Conservation (phyloP, 2,888 invertebrate genomes). For the Drosophila longiperda region DNA sequence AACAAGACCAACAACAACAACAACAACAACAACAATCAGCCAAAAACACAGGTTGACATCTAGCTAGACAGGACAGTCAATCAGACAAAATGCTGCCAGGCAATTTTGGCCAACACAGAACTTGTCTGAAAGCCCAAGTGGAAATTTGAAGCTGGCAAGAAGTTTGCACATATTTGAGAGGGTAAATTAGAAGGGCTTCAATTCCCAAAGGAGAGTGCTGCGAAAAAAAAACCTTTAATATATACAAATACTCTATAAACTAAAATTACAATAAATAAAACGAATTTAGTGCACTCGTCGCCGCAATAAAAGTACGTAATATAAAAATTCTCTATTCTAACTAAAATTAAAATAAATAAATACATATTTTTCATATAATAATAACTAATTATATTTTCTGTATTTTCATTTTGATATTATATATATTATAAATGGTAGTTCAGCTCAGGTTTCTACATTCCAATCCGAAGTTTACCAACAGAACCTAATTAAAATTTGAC, state of each 20-base stretch:
- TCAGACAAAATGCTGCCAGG: constrained; percentile 58
- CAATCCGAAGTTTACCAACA: no score
- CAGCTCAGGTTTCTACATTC: no score
- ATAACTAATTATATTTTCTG: no score
- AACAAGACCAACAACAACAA: background rate
- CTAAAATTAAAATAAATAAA: background rate
- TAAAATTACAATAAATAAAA: background rate
- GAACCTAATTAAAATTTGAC: no score
- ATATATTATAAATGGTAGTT: no score
- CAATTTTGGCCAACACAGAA: constrained; percentile 15
- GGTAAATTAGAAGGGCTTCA: background rate
- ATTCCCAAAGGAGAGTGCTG: no score
- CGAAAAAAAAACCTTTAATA: background rate
- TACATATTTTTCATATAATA: no score
- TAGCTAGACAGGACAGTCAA: constrained; percentile 25
- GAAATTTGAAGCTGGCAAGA: constrained; percentile 14
- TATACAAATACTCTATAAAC: background rate
- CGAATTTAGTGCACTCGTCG: no score
- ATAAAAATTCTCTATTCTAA: no score
- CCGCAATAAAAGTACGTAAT: no score
- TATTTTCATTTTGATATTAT: no score
- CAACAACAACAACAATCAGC: background rate
- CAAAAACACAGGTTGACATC: constrained; percentile 22
- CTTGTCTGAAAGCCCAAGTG: background rate
- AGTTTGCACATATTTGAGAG: background rate